phyloP scores from a whole-genome alignment of 1,140 invertebrate genomes.

The Alviniconcha marisindica region DNA sequence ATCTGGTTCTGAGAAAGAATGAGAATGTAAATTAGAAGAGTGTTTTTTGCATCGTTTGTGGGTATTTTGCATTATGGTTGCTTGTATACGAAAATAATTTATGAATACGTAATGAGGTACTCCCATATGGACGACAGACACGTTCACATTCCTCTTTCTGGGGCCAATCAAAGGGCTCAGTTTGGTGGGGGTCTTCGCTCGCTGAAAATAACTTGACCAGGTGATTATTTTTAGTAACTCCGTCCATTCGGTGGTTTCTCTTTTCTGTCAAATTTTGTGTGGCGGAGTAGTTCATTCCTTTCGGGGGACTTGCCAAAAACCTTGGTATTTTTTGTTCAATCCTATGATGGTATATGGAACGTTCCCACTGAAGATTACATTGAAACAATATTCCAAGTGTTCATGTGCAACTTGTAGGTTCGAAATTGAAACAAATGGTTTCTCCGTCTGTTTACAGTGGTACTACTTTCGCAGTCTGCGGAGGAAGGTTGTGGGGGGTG shows the following conservation, averaged over 20 bases:
- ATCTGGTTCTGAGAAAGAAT: neutral
- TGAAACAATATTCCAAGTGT: neutral
- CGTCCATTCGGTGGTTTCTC: neutral
- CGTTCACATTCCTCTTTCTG: conserved; percentile 28
- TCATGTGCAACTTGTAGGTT: neutral
- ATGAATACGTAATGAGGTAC: conserved; percentile 38
- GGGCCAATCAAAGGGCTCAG: conserved; percentile 22
- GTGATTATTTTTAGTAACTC: neutral
- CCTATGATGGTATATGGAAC: neutral
- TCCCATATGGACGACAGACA: conserved; percentile 36
- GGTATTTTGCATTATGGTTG: neutral
- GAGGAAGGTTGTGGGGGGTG: no score
- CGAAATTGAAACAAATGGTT: no score
- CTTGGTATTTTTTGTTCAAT: neutral
- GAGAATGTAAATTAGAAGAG: neutral
- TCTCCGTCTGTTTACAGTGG: no score
- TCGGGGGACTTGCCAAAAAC: neutral
- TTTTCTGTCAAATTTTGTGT: neutral
- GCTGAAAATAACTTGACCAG: neutral
- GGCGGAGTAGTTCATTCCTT: neutral
- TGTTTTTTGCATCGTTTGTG: neutral
- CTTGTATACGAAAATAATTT: conserved; percentile 19
- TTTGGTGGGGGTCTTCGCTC: neutral
- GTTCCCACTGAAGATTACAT: neutral
- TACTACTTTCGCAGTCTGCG: neutral